Percentiles rank a stretch among this genome's conserved stretches.
Conservation (phyloP, 1,140 invertebrate genomes). For the Oryctes rhinoceros region DNA sequence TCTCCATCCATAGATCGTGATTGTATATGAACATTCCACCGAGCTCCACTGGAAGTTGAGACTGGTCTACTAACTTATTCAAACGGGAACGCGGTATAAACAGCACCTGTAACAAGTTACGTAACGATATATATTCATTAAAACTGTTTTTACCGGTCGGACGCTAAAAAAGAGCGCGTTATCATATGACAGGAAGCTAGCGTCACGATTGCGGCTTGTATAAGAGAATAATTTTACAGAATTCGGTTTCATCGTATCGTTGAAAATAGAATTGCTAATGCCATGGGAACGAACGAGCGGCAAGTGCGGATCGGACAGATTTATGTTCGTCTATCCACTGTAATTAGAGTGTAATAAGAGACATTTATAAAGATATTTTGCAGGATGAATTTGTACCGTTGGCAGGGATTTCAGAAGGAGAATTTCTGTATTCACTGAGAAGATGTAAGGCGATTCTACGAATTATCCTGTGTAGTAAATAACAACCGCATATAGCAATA, state of each 20-base stretch:
- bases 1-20: conserved; percentile 84
- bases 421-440: too few species aligned
- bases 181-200: conserved; percentile 1
- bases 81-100: conserved; percentile 73
- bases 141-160: conserved; percentile 17
- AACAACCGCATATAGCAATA: too few species aligned
- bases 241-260: background rate
- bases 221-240: conserved; percentile 20
- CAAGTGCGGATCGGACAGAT: background rate
- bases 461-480: too few species aligned
- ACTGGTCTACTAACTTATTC: conserved; percentile 73
- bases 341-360: background rate
- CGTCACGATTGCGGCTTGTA: background rate
- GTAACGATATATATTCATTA: conserved; percentile 38
- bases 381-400: background rate
- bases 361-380: conserved; percentile 16
- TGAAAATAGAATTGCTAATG: conserved; percentile 11
- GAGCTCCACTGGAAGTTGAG: conserved; percentile 81
- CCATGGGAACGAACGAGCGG: background rate
- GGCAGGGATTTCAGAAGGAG: background rate
- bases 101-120: conserved; percentile 63
- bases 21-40: conserved; percentile 81
- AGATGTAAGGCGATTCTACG: too few species aligned
- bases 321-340: background rate
- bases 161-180: conserved; percentile 13